A percentile compares a stretch with the other conserved stretches of the same genome.
phyloP scores from a whole-genome alignment of 2,888 invertebrate genomes.

The Pocota personata region DNA sequence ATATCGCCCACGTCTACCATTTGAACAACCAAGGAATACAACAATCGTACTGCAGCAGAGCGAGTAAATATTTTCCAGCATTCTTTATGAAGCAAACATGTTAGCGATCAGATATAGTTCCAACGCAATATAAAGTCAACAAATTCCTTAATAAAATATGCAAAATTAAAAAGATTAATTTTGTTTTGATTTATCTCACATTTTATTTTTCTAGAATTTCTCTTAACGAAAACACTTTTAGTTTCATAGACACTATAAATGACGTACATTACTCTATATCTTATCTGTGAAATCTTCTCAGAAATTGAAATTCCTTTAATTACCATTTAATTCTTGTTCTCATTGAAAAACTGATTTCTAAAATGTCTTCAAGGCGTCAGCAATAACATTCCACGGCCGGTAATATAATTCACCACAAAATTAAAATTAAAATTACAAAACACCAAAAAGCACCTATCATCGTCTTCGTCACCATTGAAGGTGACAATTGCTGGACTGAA shows the following conservation, averaged over 20 bases:
- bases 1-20: too few relatives aligned
- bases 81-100: too few relatives aligned
- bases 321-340: not conserved
- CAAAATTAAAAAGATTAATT: not conserved
- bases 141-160: not conserved
- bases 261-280: not conserved
- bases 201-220: not conserved
- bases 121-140: not conserved
- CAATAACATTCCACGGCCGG: not conserved
- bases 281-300: not conserved
- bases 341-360: not conserved
- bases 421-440: not conserved
- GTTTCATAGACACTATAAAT: not conserved
- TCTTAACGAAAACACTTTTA: not conserved
- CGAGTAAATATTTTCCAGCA: too few relatives aligned
- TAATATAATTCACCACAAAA: not conserved
- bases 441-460: not conserved
- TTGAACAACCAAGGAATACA: too few relatives aligned
- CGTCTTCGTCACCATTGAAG: not conserved
- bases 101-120: too few relatives aligned
- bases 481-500: not conserved
- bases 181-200: not conserved
- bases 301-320: not conserved
- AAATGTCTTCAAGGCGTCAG: not conserved
- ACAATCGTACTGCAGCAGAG: too few relatives aligned